A percentile compares a stretch with the other conserved stretches of the same genome.
Conservation (phyloP, 1,140 invertebrate species). For the Drosophila tropicalis region DNA sequence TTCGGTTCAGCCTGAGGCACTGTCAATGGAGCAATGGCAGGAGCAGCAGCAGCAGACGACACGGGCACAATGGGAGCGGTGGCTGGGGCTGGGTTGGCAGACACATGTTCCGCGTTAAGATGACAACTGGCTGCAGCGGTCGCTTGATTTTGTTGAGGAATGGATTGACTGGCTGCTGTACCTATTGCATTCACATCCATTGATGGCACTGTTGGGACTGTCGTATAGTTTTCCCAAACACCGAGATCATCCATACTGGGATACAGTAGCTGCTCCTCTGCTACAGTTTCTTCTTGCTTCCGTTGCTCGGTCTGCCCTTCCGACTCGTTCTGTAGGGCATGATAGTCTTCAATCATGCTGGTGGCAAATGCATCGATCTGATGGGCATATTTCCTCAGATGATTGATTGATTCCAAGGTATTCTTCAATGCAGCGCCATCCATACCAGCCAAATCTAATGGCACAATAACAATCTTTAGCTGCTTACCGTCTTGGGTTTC, state of each 20-base stretch:
- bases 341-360: conserved; percentile 61
- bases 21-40: not conserved
- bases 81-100: not conserved
- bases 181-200: conserved; percentile 42
- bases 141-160: not conserved
- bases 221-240: conserved; percentile 33
- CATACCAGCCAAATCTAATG: conserved; percentile 55
- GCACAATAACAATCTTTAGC: conserved; percentile 74
- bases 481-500: conserved; percentile 40
- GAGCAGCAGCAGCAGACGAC: not conserved
- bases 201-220: not conserved
- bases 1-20: not conserved
- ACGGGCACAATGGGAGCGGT: not conserved
- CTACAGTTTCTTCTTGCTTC: not conserved
- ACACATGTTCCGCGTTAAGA: not conserved
- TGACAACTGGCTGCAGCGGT: conserved; percentile 7
- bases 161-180: not conserved
- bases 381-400: conserved; percentile 52
- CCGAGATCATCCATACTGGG: not conserved
- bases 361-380: conserved; percentile 59
- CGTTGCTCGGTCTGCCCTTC: not conserved
- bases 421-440: conserved; percentile 47
- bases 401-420: conserved; percentile 53
- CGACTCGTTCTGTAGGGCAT: conserved; percentile 11
- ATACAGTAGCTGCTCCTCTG: not conserved